A percentile compares a stretch with the other conserved stretches of the same genome.
These are phyloP conservation scores for Scylla paramamosain DNA, from an alignment of 1,140 invertebrate species.

Conservation along the genomic window DNA sequence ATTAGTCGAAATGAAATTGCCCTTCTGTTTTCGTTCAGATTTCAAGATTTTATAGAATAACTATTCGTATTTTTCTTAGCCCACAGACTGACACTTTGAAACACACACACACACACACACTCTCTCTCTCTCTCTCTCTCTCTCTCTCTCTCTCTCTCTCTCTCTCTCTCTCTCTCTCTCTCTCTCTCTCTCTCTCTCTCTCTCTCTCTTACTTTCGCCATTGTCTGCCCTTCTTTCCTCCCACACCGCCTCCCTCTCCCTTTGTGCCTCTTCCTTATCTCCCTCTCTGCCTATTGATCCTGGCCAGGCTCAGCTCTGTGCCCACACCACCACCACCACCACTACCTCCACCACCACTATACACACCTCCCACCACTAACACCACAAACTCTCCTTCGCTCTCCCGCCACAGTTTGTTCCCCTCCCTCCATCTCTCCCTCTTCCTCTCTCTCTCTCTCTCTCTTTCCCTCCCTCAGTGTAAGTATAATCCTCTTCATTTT, in stretches of 20 bases:
- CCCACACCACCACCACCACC: slow-evolving; percentile 5
- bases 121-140: slow-evolving; percentile 53
- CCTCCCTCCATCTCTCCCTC: slow-evolving; percentile 30
- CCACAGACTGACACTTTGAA: too few species aligned
- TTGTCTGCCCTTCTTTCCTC: not conserved
- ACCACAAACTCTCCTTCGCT: not conserved
- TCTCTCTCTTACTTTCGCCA: not conserved
- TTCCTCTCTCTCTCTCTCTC: slow-evolving; percentile 48
- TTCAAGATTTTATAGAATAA: too few species aligned
- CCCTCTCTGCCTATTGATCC: not conserved
- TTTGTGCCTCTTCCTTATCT: slow-evolving; percentile 19
- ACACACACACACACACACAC: slow-evolving; percentile 1
- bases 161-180: slow-evolving; percentile 48
- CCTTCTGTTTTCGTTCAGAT: too few species aligned
- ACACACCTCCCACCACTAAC: not conserved
- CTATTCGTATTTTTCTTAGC: too few species aligned
- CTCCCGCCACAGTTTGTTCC: slow-evolving; percentile 4
- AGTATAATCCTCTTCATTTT: slow-evolving; percentile 50
- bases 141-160: slow-evolving; percentile 51
- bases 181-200: slow-evolving; percentile 6
- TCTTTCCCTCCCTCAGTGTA: not conserved
- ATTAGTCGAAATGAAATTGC: too few species aligned
- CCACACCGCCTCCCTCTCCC: not conserved
- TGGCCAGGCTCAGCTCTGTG: not conserved
- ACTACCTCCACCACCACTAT: not conserved